Evolutionary conservation across 2,888 invertebrate genomes (phyloP).

Genomic region (Ctenicera cuprea): DNA sequence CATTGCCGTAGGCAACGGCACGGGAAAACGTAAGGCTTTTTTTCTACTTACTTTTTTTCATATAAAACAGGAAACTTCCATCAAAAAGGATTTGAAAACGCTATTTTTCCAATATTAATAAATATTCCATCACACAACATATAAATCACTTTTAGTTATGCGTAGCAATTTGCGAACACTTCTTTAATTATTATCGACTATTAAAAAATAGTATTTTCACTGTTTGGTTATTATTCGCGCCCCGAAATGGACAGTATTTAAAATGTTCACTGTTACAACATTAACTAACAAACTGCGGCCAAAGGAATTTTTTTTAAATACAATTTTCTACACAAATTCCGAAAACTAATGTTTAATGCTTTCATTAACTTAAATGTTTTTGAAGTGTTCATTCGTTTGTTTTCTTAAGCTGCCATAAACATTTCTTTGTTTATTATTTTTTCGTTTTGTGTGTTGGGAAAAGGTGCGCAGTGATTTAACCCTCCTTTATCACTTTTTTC

Average conservation of each 20-base stretch:
- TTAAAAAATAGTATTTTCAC: not conserved
- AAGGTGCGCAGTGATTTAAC: not conserved
- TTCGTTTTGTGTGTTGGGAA: not conserved
- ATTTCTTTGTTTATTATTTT: constrained; percentile 15
- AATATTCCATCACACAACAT: constrained; percentile 13
- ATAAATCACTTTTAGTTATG: not conserved
- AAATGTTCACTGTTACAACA: too few species aligned
- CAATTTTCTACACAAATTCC: not conserved
- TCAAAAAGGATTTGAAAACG: not conserved
- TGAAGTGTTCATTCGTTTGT: constrained; percentile 7
- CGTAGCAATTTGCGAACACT: not conserved
- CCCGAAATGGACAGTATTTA: not conserved
- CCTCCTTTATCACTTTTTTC: constrained; percentile 12
- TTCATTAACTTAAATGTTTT: constrained; percentile 28
- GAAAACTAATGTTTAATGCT: constrained; percentile 3
- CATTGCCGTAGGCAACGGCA: constrained; percentile 5
- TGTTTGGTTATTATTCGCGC: too few species aligned
- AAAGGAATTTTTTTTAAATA: too few species aligned
- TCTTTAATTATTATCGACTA: too few species aligned
- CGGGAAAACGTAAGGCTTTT: not conserved
- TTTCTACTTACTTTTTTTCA: constrained; percentile 24
- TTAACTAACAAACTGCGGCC: too few species aligned
- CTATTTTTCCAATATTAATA: constrained; percentile 25
- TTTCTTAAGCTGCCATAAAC: constrained; percentile 24
- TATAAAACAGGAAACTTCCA: constrained; percentile 1